These are phyloP conservation scores for Megalops cyprinoides DNA, from an alignment of 2,797 vertebrate genomes.

Conservation along the genomic window DNA sequence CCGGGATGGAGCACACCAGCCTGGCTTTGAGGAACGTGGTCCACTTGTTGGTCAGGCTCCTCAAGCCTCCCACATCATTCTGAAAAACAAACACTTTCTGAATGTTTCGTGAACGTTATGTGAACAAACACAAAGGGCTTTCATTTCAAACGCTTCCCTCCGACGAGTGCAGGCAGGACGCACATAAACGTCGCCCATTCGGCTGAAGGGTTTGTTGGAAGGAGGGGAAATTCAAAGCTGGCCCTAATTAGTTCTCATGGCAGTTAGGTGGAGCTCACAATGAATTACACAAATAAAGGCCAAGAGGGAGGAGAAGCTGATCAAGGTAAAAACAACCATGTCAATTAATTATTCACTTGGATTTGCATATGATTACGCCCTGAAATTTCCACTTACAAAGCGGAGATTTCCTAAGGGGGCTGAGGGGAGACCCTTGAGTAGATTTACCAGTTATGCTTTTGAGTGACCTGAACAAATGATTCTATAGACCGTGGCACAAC, in stretches of 20 bases:
- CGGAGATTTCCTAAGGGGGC: constrained; percentile 34
- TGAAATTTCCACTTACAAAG: constrained; percentile 37
- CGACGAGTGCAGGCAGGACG: not conserved
- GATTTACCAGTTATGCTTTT: constrained; percentile 30
- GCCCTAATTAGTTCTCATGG: constrained; percentile 14
- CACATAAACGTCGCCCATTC: not conserved
- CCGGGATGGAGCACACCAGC: constrained; percentile 92
- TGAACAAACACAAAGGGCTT: constrained; percentile 20
- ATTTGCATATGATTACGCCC: constrained; percentile 60
- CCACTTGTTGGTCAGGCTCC: constrained; percentile 98
- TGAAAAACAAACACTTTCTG: constrained; percentile 62
- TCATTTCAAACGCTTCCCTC: constrained; percentile 31
- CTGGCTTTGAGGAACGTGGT: constrained; percentile 97
- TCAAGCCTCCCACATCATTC: constrained; percentile 96
- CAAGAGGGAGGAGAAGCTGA: constrained; percentile 31
- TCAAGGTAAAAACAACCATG: constrained; percentile 45
- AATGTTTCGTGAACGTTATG: too few species aligned
- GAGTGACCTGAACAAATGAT: constrained; percentile 40
- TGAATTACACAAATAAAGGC: constrained; percentile 38
- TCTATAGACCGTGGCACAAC: constrained; percentile 45
- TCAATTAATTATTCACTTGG: constrained; percentile 44
- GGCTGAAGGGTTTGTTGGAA: not conserved
- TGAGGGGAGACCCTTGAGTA: constrained; percentile 41
- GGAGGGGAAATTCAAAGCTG: not conserved
- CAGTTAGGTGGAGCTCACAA: constrained; percentile 19